Percentiles rank a stretch among this genome's conserved stretches.
phyloP scores from a whole-genome alignment of 2,797 vertebrate species.

The Protosalanx chinensis region DNA sequence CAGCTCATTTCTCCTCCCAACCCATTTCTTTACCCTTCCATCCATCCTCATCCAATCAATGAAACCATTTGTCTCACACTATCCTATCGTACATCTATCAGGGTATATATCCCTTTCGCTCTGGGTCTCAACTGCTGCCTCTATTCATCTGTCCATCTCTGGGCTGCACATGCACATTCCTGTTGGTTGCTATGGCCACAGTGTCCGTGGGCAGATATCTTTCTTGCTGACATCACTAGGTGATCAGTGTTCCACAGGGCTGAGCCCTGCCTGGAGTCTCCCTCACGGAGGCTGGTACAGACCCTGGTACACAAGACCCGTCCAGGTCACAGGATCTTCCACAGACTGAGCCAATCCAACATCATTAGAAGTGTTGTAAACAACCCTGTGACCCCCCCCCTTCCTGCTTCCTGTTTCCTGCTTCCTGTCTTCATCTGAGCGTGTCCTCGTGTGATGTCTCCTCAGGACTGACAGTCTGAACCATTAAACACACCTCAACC shows the following conservation, averaged over 20 bases:
- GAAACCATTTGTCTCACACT: not conserved
- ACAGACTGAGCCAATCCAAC: too few relatives aligned
- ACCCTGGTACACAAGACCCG: too few relatives aligned
- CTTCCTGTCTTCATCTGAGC: too few relatives aligned
- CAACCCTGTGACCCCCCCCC: too few relatives aligned
- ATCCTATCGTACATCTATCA: conserved; percentile 6
- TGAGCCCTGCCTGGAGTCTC: not conserved
- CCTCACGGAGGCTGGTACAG: too few relatives aligned
- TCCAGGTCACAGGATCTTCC: too few relatives aligned
- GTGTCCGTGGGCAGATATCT: not conserved
- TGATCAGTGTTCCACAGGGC: conserved; percentile 24
- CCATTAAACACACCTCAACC: conserved; percentile 60
- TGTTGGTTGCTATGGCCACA: not conserved
- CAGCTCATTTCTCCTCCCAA: not conserved
- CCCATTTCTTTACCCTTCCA: not conserved
- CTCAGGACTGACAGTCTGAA: not conserved
- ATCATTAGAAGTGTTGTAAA: too few relatives aligned
- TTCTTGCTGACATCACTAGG: conserved; percentile 17
- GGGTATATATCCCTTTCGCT: conserved; percentile 5
- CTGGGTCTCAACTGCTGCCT: not conserved
- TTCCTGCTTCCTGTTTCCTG: too few relatives aligned
- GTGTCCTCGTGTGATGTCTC: too few relatives aligned
- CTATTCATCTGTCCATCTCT: conserved; percentile 3
- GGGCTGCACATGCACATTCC: not conserved
- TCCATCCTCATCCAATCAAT: not conserved